Evolutionary conservation across 2,888 invertebrate species (phyloP).

Genomic region (Dioctria linearis): DNA sequence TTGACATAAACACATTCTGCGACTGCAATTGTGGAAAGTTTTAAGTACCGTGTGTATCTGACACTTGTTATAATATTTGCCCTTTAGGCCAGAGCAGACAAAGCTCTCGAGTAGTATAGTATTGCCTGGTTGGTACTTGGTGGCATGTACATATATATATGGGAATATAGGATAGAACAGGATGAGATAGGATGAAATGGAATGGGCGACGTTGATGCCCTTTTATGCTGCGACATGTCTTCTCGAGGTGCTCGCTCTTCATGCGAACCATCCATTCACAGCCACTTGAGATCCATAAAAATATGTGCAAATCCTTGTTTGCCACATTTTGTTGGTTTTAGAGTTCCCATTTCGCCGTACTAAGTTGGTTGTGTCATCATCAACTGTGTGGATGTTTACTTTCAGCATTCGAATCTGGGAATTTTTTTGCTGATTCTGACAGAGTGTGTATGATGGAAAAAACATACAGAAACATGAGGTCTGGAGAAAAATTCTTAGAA

Average conservation of each 20-base stretch:
- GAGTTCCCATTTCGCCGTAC: constrained; percentile 44
- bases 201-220: constrained; percentile 17
- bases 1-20: constrained; percentile 50
- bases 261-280: constrained; percentile 33
- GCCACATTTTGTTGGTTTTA: constrained; percentile 53
- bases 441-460: constrained; percentile 26
- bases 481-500: background rate
- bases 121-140: too few species aligned
- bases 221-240: constrained; percentile 51
- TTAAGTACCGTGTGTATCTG: constrained; percentile 72
- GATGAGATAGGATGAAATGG: background rate
- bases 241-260: constrained; percentile 15
- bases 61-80: constrained; percentile 72
- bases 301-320: constrained; percentile 54
- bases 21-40: constrained; percentile 68
- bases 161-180: background rate
- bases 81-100: constrained; percentile 51
- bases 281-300: constrained; percentile 53
- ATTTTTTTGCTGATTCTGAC: constrained; percentile 48
- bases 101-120: background rate
- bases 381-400: constrained; percentile 33
- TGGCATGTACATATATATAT: background rate
- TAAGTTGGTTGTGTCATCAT: constrained; percentile 31
- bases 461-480: background rate
- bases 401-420: constrained; percentile 36